Evolutionary conservation across 2,113 vertebrate species (phyloP).

Genomic region (Chrysemys picta): DNA sequence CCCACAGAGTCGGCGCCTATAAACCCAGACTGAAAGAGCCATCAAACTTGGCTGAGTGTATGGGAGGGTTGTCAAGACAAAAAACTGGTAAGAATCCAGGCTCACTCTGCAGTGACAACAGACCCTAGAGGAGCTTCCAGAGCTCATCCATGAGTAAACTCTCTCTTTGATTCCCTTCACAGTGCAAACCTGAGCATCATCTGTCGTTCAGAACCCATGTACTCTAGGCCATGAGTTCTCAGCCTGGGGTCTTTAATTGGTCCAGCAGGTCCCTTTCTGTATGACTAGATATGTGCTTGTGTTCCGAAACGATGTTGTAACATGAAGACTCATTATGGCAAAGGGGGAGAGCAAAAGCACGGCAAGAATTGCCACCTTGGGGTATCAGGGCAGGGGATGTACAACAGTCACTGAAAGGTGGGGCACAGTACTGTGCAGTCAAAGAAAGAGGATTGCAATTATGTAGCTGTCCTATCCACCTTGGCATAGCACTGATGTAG

Average conservation of each 20-base stretch:
- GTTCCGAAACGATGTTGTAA: accelerated
- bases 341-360: not conserved
- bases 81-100: not conserved
- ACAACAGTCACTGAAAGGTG: not conserved
- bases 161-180: not conserved
- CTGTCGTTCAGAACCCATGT: not conserved
- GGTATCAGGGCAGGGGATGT: not conserved
- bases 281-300: not conserved
- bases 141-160: not conserved
- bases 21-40: not conserved
- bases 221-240: not conserved
- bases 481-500: not conserved
- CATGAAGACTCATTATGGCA: accelerated
- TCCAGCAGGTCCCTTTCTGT: not conserved
- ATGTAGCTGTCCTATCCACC: not conserved
- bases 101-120: not conserved
- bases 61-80: not conserved
- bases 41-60: not conserved
- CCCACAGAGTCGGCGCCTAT: too few species aligned
- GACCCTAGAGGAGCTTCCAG: not conserved
- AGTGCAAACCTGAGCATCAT: not conserved
- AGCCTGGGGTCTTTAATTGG: not conserved
- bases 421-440: not conserved
- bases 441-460: not conserved
- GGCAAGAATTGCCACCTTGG: not conserved